Percentiles rank a stretch among this genome's conserved stretches.
Conservation (phyloP, 1,140 invertebrate genomes). For the Drosophila tani region DNA sequence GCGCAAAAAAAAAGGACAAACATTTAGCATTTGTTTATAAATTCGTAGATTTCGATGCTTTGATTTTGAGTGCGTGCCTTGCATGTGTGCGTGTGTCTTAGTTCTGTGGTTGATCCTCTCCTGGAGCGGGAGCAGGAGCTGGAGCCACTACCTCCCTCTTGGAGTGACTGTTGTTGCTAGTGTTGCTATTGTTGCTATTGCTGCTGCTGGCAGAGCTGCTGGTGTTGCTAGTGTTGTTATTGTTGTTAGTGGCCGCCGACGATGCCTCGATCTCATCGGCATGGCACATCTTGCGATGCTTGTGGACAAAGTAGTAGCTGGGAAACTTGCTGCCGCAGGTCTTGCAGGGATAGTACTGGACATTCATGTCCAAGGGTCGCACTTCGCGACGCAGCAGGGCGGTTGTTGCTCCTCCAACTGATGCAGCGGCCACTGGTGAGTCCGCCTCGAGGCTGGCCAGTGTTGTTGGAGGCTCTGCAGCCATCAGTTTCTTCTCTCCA, state of each 20-base stretch:
- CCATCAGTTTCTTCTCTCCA: conserved; percentile 15
- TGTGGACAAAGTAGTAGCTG: conserved; percentile 97
- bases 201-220: conserved; percentile 31
- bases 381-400: conserved; percentile 86
- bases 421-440: conserved; percentile 6
- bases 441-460: neutral
- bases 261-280: conserved; percentile 86
- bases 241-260: conserved; percentile 23
- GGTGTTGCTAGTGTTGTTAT: conserved; percentile 20
- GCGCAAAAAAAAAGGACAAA: conserved; percentile 47
- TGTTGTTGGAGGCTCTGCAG: conserved; percentile 16
- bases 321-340: conserved; percentile 96
- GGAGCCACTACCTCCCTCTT: conserved; percentile 32
- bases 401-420: neutral
- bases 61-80: conserved; percentile 32
- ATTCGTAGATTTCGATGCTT: conserved; percentile 53
- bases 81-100: conserved; percentile 22
- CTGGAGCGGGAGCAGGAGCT: neutral
- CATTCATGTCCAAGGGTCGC: conserved; percentile 90
- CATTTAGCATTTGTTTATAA: conserved; percentile 42
- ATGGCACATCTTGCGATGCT: conserved; percentile 94
- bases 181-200: conserved; percentile 18
- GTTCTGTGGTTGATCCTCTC: conserved; percentile 22
- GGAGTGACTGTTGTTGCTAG: conserved; percentile 15
- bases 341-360: conserved; percentile 96